These are phyloP conservation scores for Coracias cyanogaster DNA, from an alignment of 2,797 vertebrate genomes.

Conservation along the genomic window DNA sequence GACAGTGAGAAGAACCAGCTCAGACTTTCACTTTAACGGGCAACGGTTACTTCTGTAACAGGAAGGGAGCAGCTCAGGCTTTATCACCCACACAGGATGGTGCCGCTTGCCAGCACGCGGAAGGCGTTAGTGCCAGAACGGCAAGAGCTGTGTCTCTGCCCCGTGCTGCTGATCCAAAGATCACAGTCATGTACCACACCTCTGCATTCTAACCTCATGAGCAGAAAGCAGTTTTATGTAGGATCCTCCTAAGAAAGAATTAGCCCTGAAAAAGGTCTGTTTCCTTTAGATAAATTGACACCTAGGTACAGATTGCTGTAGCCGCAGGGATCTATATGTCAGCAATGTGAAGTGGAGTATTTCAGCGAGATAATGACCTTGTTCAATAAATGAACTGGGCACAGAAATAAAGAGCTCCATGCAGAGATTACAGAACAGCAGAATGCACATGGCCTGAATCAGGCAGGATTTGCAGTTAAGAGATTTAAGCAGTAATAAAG, in stretches of 20 bases:
- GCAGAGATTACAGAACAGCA: background rate
- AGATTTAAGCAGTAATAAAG: background rate
- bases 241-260: background rate
- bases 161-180: background rate
- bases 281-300: background rate
- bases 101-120: fast-evolving
- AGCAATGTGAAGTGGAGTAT: background rate
- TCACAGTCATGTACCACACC: background rate
- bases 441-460: background rate
- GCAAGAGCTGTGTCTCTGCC: background rate
- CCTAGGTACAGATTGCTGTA: background rate
- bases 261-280: background rate
- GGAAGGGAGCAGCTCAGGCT: background rate
- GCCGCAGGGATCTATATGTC: background rate
- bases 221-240: background rate
- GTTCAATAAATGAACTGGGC: background rate
- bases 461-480: background rate
- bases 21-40: background rate
- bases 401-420: background rate
- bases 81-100: fast-evolving
- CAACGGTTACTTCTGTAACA: background rate
- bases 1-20: background rate
- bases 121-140: background rate
- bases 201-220: background rate
- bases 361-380: background rate